Evolutionary conservation across 2,797 vertebrate genomes (phyloP).

Genomic region (Perodicticus potto): DNA sequence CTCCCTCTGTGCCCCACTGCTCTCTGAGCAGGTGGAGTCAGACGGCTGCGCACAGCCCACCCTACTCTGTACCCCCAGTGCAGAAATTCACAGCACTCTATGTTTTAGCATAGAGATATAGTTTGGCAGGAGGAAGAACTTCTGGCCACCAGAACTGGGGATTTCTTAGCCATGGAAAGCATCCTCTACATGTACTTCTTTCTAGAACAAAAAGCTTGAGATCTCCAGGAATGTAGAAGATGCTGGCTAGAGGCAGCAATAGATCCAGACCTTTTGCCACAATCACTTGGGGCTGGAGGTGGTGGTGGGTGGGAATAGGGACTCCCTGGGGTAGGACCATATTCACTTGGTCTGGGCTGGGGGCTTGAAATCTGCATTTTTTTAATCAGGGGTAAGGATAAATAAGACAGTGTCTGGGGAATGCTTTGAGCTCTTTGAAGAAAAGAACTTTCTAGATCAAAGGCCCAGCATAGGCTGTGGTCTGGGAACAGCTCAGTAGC

Average conservation of each 20-base stretch:
- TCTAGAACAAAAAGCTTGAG: neutral
- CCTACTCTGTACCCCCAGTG: neutral
- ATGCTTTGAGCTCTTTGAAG: neutral
- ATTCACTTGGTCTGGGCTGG: neutral
- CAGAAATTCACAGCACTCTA: neutral
- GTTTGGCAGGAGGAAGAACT: neutral
- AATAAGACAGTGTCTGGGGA: neutral
- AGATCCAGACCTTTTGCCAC: neutral
- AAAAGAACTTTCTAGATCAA: slow-evolving; percentile 9
- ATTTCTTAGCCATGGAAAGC: neutral
- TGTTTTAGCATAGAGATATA: neutral
- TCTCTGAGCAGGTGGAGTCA: neutral
- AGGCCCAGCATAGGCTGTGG: neutral
- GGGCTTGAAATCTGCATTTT: neutral
- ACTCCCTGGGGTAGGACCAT: too few species aligned
- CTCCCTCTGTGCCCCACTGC: fast-evolving
- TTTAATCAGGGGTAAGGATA: neutral
- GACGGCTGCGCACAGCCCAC: too few species aligned
- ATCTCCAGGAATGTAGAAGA: fast-evolving
- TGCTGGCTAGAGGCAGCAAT: neutral
- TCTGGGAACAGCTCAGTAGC: neutral
- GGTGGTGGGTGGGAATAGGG: too few species aligned
- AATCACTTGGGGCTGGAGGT: neutral
- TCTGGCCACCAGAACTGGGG: neutral
- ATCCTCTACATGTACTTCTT: neutral